Percentiles rank a stretch among this genome's conserved stretches.
Conservation (phyloP, 2,113 vertebrate species). For the Scatophagus argus region DNA sequence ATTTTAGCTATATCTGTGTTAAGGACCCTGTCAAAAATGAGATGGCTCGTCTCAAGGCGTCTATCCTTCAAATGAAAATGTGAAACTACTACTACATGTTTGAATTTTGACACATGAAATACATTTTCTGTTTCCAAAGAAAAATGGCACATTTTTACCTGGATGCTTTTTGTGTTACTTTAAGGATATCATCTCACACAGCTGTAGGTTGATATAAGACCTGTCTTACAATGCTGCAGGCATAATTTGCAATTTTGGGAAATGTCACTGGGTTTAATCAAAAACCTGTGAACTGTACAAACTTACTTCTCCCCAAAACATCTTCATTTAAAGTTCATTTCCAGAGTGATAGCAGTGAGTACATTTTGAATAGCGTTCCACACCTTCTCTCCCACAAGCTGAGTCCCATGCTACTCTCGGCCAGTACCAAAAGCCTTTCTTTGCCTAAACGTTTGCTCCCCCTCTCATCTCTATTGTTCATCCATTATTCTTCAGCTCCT, state of each 20-base stretch:
- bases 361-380: neutral
- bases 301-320: neutral
- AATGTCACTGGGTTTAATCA: slow-evolving; percentile 23
- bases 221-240: slow-evolving; percentile 10
- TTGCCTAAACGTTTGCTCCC: slow-evolving; percentile 32
- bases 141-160: neutral
- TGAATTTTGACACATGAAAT: neutral
- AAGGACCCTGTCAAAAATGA: too few species aligned
- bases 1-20: too few species aligned
- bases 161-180: neutral
- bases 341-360: neutral
- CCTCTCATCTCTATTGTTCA: slow-evolving; percentile 38
- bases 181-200: neutral
- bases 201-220: slow-evolving; percentile 11
- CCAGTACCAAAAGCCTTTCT: slow-evolving; percentile 29
- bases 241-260: slow-evolving; percentile 11
- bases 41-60: too few species aligned
- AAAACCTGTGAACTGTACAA: slow-evolving; percentile 8
- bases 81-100: too few species aligned
- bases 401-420: neutral
- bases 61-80: too few species aligned
- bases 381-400: neutral
- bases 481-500: slow-evolving; percentile 49
- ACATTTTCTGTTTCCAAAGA: neutral
- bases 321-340: slow-evolving; percentile 5